Evolutionary conservation across 2,113 vertebrate genomes (phyloP), one percentile per base, ranked within the genome.

Genomic region (Catharus fuscescens): DNA sequence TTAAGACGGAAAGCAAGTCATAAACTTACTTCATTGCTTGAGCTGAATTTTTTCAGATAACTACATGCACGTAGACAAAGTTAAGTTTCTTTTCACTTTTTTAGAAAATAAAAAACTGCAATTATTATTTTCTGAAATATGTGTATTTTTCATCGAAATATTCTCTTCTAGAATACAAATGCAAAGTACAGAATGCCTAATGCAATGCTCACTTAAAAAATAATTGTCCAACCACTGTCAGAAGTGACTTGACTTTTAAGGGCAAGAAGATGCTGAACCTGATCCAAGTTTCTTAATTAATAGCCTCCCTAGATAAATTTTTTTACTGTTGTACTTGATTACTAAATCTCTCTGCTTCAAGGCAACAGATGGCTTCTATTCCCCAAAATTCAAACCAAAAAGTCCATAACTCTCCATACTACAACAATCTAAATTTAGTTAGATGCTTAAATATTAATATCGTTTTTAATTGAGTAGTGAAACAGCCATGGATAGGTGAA

Each of bases 271-370:
- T 92, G 74, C 76, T 98, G 95, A 98, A 97, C 77, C 70, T 83
- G 95, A 96, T 97, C 97, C 98, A 98, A 98, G 86, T 98, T 96
- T 95, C 91, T 97, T 98, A 98, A 98, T 98, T 98, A 98, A 98
- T 94, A 97, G 77, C 77, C 96, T 98, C 97, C 96, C 97, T 85
- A 97, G 97, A 98, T 95, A 97, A 98, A 97, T 95, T 97, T 95
- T 97, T 97, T 97, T 97, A 97, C 90, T 95, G 90, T 65, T 96
- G 64, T 85, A 95, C 93, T 95, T 97, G 95, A 97, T 98, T 98
- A 96, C 93, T 97, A 97, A 97, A 97, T 97, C 96, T 97, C 95
- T 96, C 73, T 95, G 96, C 95, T 97, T 97, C 95, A 95, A 97
- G 94, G 94, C 97, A 98, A 97, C 97, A 98, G 97, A 98, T 98